Conservation (phyloP, 2,797 vertebrate species). For the Mormyrops attenuatus region DNA sequence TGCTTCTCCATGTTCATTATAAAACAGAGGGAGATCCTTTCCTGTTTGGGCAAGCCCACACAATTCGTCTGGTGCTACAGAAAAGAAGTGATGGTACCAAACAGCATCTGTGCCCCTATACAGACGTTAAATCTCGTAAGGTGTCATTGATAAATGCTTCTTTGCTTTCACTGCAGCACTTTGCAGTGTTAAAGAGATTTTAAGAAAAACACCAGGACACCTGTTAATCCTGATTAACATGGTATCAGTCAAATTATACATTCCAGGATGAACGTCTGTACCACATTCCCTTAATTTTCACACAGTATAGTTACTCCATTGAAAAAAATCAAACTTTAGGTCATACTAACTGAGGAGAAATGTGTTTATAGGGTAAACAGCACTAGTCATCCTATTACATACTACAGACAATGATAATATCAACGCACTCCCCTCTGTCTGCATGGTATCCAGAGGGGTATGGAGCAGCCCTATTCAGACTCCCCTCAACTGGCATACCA, state of each 20-base stretch:
- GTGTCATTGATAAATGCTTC: neutral
- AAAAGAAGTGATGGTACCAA: neutral
- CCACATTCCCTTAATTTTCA: neutral
- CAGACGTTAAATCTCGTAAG: neutral
- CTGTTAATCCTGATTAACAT: neutral
- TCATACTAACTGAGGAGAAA: neutral
- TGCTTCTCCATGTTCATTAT: neutral
- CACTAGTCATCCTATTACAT: neutral
- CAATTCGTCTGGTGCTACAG: neutral
- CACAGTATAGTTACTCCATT: neutral
- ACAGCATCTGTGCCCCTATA: neutral
- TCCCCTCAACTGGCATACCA: neutral
- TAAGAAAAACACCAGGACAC: neutral
- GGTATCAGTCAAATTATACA: neutral
- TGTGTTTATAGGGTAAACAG: neutral
- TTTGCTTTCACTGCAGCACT: neutral
- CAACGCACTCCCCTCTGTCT: neutral
- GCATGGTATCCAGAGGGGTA: neutral
- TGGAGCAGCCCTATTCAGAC: neutral
- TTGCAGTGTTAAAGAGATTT: neutral
- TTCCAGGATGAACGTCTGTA: neutral
- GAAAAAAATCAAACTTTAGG: neutral
- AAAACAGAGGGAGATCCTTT: neutral
- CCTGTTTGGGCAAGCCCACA: neutral
- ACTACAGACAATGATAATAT: neutral